Evolutionary conservation across 2,797 vertebrate species (phyloP).

Genomic region (Enteromius radiatus): DNA sequence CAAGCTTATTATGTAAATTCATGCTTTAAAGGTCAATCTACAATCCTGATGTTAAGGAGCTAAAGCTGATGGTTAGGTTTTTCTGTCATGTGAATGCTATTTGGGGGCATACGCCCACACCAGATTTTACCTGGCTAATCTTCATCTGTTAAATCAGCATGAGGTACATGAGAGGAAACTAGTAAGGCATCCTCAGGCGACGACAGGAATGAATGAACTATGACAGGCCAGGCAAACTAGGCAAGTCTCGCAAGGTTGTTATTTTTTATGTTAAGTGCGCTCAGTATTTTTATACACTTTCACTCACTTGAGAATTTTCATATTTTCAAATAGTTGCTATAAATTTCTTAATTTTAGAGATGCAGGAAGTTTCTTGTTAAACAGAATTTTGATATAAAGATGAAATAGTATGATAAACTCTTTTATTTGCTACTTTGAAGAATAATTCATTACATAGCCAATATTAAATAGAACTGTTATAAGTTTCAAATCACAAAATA

Average conservation of each 20-base stretch:
- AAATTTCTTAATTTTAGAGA: too few species aligned
- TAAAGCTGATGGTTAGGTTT: background rate
- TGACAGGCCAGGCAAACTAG: background rate
- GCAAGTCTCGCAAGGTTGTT: background rate
- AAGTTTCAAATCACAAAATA: background rate
- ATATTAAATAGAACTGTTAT: background rate
- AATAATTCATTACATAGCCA: background rate
- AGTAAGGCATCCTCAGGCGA: background rate
- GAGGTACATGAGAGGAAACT: conserved; percentile 3
- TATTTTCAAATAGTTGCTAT: background rate
- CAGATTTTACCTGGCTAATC: background rate
- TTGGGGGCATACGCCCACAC: background rate
- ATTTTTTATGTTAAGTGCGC: background rate
- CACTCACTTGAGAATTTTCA: too few species aligned
- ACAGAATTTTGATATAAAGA: background rate
- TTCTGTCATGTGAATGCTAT: background rate
- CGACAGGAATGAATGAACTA: background rate
- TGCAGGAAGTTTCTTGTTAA: background rate
- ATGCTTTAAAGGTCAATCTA: conserved; percentile 27
- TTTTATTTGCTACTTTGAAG: background rate
- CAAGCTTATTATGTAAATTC: background rate
- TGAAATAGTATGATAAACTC: background rate
- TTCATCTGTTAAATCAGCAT: background rate
- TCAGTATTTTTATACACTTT: background rate
- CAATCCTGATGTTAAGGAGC: background rate